Evolutionary conservation across 2,113 vertebrate species (phyloP).

Genomic region (Excalfactoria chinensis): DNA sequence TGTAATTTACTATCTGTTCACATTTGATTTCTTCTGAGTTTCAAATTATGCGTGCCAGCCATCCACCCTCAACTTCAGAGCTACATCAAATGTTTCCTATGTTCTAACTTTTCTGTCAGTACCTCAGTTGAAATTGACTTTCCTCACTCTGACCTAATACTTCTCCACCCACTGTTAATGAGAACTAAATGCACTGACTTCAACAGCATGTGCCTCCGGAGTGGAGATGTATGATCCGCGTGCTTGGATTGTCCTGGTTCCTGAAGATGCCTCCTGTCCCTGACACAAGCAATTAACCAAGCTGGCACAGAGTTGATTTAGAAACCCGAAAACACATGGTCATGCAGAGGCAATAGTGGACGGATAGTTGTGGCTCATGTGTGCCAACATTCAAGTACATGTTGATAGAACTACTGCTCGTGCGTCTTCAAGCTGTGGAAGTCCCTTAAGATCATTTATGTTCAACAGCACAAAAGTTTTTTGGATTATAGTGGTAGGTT

Average conservation of each 20-base stretch:
- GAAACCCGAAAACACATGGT: background rate
- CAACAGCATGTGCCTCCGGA: background rate
- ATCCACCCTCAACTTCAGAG: background rate
- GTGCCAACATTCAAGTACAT: background rate
- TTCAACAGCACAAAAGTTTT: background rate
- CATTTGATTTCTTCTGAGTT: background rate
- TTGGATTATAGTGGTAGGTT: background rate
- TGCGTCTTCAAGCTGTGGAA: background rate
- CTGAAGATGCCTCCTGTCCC: background rate
- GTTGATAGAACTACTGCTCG: background rate
- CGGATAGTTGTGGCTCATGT: rapidly evolving
- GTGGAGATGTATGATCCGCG: background rate
- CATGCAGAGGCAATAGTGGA: background rate
- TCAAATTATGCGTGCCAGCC: background rate
- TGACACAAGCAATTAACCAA: background rate
- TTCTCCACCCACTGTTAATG: background rate
- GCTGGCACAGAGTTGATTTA: background rate
- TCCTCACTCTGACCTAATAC: background rate
- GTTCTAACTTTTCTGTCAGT: background rate
- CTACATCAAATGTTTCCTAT: background rate
- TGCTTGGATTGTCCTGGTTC: background rate
- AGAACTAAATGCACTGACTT: background rate
- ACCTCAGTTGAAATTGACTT: background rate
- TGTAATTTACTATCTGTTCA: background rate
- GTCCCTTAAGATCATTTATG: background rate